A percentile compares a stretch with the other conserved stretches of the same genome.
These are phyloP conservation scores for Sclerurus mexicanus DNA, from an alignment of 2,113 vertebrate genomes.

Conservation along the genomic window DNA sequence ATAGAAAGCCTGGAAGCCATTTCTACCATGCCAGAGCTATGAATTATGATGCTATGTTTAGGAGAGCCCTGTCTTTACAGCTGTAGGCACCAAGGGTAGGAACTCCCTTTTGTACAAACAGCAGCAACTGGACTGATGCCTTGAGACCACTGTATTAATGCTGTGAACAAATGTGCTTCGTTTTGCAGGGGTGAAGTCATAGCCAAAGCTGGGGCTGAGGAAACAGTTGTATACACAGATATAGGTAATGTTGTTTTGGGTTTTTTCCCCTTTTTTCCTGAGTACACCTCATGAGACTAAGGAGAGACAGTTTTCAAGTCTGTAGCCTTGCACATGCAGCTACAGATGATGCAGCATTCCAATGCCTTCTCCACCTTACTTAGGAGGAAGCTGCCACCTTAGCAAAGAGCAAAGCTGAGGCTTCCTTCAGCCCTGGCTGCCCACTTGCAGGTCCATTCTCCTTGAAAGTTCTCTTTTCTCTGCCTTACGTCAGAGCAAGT, in stretches of 20 bases:
- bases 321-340: not conserved
- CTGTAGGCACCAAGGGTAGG: not conserved
- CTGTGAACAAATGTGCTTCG: constrained; percentile 38
- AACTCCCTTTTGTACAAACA: not conserved
- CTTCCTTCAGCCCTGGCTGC: not conserved
- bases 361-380: not conserved
- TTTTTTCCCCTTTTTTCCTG: not conserved
- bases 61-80: not conserved
- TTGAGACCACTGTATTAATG: not conserved
- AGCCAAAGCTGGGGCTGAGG: constrained; percentile 85
- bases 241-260: constrained; percentile 68
- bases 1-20: not conserved
- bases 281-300: not conserved
- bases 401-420: not conserved
- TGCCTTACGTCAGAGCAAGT: not conserved
- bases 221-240: constrained; percentile 86
- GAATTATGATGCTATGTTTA: not conserved
- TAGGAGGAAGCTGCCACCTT: not conserved
- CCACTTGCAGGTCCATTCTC: not conserved
- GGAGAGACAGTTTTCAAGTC: not conserved
- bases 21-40: not conserved
- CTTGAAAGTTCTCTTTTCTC: not conserved
- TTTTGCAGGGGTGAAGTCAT: constrained; percentile 92
- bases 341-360: not conserved
- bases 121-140: constrained; percentile 10